These are phyloP conservation scores for Conistra vaccinii DNA, from an alignment of 2,888 invertebrate species.

Conservation along the genomic window DNA sequence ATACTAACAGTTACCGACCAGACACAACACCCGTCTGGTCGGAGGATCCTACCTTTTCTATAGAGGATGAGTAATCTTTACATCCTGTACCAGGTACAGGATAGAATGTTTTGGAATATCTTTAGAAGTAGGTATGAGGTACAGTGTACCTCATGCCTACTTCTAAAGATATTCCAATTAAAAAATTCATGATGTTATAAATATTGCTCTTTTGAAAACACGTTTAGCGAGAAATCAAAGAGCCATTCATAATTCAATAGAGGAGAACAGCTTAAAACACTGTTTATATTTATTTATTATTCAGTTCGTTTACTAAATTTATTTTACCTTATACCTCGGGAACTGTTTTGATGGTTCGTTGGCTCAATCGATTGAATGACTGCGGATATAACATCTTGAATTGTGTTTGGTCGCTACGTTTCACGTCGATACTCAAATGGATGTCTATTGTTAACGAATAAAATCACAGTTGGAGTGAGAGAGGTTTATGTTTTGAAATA, in stretches of 20 bases:
- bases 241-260: constrained; percentile 40
- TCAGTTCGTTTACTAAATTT: constrained; percentile 20
- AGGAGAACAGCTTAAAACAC: constrained; percentile 33
- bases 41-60: no score
- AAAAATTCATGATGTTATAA: constrained; percentile 14
- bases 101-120: no score
- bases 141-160: no score
- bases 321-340: constrained; percentile 26
- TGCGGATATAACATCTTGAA: constrained; percentile 23
- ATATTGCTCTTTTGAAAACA: constrained; percentile 48
- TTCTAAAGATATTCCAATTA: no score
- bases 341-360: constrained; percentile 13
- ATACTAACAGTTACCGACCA: no score
- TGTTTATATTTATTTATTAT: constrained; percentile 43
- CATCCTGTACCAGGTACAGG: no score
- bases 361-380: constrained; percentile 12
- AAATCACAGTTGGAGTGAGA: neutral
- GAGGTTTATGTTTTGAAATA: neutral
- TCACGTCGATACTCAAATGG: neutral
- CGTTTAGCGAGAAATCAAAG: constrained; percentile 51
- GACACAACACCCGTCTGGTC: no score
- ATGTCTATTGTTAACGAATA: neutral
- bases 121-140: no score
- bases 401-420: neutral
- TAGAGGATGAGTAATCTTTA: no score